phyloP scores from a whole-genome alignment of 2,797 vertebrate genomes.

The Glossophaga mutica region DNA sequence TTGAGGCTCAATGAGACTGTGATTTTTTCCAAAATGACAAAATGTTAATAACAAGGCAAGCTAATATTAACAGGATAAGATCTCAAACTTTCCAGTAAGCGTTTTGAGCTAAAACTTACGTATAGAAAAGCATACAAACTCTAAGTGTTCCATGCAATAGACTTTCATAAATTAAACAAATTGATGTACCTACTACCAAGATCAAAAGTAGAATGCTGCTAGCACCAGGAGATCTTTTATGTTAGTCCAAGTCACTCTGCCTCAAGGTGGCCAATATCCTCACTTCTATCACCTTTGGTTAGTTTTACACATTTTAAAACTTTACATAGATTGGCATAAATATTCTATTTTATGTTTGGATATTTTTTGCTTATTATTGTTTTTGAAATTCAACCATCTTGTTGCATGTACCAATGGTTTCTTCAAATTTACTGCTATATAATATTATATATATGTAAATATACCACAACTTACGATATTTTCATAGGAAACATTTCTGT shows the following conservation, averaged over 20 bases:
- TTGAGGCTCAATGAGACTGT: neutral
- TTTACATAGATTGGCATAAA: neutral
- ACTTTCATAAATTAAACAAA: neutral
- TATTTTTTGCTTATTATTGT: neutral
- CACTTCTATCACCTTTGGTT: neutral
- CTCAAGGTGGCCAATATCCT: neutral
- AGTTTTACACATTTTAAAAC: neutral
- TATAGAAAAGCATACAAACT: neutral
- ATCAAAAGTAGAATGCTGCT: neutral
- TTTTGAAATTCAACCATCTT: neutral
- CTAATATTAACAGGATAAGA: neutral
- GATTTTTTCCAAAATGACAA: neutral
- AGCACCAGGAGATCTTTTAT: neutral
- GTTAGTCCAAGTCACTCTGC: neutral
- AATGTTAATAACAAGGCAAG: neutral
- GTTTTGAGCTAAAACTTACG: neutral
- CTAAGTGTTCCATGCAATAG: neutral
- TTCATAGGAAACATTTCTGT: neutral
- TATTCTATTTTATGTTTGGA: neutral
- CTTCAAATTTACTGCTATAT: neutral
- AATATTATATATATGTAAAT: neutral
- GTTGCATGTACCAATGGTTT: neutral
- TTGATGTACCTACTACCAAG: neutral
- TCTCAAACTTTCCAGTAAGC: neutral
- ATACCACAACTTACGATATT: neutral